These are phyloP conservation scores for Peromyscus nudipes DNA, from an alignment of 2,797 vertebrate species.

Conservation along the genomic window DNA sequence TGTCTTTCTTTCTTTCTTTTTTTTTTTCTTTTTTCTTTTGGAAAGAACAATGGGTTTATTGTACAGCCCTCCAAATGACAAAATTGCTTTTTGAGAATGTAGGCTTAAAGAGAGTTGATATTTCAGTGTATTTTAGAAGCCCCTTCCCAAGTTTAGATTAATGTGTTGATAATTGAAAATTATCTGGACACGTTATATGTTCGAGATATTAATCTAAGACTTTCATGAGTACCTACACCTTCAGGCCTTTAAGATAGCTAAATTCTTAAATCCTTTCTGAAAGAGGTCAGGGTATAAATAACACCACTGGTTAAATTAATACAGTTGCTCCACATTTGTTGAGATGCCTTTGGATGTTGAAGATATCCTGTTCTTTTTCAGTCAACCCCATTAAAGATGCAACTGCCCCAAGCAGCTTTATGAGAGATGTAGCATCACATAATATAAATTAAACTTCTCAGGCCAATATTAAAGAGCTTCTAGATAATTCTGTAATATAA, in stretches of 20 bases:
- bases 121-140: constrained; percentile 79
- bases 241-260: constrained; percentile 14
- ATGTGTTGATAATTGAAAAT: constrained; percentile 79
- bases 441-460: constrained; percentile 54
- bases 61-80: constrained; percentile 65
- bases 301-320: constrained; percentile 53
- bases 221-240: constrained; percentile 52
- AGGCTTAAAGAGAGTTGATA: constrained; percentile 66
- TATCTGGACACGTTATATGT: constrained; percentile 78
- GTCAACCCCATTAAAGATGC: constrained; percentile 27
- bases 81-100: constrained; percentile 72
- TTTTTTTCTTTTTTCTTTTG: neutral
- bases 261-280: constrained; percentile 63
- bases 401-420: constrained; percentile 21
- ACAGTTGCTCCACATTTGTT: neutral
- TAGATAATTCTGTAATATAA: neutral
- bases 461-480: constrained; percentile 23
- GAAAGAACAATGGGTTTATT: constrained; percentile 73
- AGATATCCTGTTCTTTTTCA: constrained; percentile 31
- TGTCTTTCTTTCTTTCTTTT: neutral
- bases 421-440: neutral
- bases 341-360: constrained; percentile 49
- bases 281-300: constrained; percentile 25
- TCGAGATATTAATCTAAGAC: constrained; percentile 77
- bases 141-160: constrained; percentile 76